Conservation (phyloP, 1,140 invertebrate species). For the Popillia japonica region DNA sequence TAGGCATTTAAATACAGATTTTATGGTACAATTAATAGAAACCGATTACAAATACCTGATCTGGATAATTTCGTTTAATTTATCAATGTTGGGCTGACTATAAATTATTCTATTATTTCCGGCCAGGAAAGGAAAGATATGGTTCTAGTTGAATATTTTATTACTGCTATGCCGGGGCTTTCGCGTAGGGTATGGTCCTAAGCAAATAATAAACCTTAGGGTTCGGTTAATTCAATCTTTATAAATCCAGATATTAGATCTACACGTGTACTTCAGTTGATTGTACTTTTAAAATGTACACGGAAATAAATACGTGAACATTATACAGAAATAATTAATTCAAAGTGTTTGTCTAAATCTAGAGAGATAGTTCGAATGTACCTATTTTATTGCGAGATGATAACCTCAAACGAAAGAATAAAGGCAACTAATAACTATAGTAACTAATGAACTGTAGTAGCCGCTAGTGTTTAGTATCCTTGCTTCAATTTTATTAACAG, state of each 20-base stretch:
- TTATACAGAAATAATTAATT: not conserved
- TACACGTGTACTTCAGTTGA: not conserved
- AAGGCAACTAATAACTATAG: too few species aligned
- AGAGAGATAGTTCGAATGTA: not conserved
- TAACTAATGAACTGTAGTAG: too few species aligned
- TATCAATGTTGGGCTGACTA: conserved; percentile 8
- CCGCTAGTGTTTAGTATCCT: too few species aligned
- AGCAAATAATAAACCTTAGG: conserved; percentile 28
- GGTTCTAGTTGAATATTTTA: conserved; percentile 4
- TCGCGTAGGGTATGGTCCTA: conserved; percentile 12
- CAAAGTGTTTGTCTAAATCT: not conserved
- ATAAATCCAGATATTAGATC: conserved; percentile 1
- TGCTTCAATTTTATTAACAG: too few species aligned
- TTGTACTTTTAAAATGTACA: not conserved
- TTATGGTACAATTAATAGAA: conserved; percentile 28
- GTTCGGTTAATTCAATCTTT: conserved; percentile 22
- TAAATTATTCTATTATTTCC: conserved; percentile 29
- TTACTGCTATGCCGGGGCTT: conserved; percentile 1
- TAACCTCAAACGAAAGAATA: too few species aligned
- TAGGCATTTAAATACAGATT: conserved; percentile 28
- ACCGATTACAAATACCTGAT: conserved; percentile 21
- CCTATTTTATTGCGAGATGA: not conserved
- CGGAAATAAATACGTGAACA: not conserved
- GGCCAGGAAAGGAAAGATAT: not conserved
- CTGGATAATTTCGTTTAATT: conserved; percentile 30